Evolutionary conservation across 2,113 vertebrate genomes (phyloP).

Genomic region (Anarrhichthys ocellatus): DNA sequence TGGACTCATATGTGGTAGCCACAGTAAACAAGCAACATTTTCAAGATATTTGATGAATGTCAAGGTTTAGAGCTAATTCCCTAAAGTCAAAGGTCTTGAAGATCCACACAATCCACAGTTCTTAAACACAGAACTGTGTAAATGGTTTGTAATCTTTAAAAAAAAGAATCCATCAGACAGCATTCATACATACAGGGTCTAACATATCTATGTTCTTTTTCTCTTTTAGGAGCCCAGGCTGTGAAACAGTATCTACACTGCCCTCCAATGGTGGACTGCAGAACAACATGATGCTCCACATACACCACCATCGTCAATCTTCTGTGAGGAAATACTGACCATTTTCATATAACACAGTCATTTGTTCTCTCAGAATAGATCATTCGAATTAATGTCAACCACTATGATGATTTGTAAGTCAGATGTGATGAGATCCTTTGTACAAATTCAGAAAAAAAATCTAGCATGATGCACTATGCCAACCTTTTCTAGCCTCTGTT

Average conservation of each 20-base stretch:
- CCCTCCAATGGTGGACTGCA: conserved; percentile 50
- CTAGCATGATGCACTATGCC: neutral
- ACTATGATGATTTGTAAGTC: neutral
- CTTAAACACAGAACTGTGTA: neutral
- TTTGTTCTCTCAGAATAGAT: neutral
- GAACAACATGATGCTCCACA: conserved; percentile 28
- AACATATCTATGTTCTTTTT: neutral
- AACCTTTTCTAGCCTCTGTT: conserved; percentile 88
- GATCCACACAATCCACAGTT: neutral
- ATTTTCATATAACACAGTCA: neutral
- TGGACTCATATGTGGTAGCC: neutral
- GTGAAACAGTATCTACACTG: conserved; percentile 26
- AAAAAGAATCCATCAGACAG: neutral
- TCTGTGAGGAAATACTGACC: neutral
- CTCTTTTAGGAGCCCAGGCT: neutral
- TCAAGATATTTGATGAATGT: neutral
- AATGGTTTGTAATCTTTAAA: neutral
- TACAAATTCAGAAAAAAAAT: neutral
- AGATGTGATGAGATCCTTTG: neutral
- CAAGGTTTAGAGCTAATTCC: neutral
- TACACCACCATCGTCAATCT: neutral
- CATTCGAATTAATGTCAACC: neutral
- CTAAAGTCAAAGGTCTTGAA: neutral
- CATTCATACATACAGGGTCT: neutral
- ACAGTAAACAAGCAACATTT: neutral